Percentiles rank a stretch among this genome's conserved stretches.
These are phyloP conservation scores for Drosophila setosimentum DNA, from an alignment of 2,888 invertebrate species.

Conservation along the genomic window DNA sequence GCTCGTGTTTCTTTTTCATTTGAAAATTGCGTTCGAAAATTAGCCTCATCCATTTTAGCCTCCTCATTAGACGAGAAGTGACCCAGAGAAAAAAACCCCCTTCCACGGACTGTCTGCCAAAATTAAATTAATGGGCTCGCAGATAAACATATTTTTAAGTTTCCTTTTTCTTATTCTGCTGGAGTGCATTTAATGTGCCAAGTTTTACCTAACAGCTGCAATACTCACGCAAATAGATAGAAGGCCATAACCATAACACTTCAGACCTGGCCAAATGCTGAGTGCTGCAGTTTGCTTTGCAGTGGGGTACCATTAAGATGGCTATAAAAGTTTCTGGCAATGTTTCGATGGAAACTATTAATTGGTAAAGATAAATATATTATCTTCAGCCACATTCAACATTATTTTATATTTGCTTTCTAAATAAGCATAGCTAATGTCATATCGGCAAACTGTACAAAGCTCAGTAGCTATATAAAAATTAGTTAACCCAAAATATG, in stretches of 20 bases:
- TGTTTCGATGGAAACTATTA: neutral
- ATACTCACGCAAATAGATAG: neutral
- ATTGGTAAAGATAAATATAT: neutral
- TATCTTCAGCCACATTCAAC: neutral
- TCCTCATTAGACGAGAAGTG: slow-evolving; percentile 59
- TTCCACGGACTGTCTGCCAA: slow-evolving; percentile 44
- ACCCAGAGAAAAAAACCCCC: neutral
- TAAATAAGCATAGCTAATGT: neutral
- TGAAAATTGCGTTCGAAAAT: slow-evolving; percentile 53
- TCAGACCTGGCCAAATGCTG: slow-evolving; percentile 35
- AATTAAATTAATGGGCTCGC: slow-evolving; percentile 66
- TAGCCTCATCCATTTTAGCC: slow-evolving; percentile 68
- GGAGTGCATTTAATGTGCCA: slow-evolving; percentile 66
- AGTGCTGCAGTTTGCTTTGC: slow-evolving; percentile 5
- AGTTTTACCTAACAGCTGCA: slow-evolving; percentile 48
- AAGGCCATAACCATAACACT: slow-evolving; percentile 49
- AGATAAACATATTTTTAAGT: slow-evolving; percentile 63
- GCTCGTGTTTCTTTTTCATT: slow-evolving; percentile 20
- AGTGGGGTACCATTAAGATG: slow-evolving; percentile 21
- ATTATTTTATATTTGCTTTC: neutral
- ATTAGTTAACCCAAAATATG: neutral
- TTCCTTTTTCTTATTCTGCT: slow-evolving; percentile 26
- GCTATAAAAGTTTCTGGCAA: slow-evolving; percentile 19
- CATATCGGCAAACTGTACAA: neutral
- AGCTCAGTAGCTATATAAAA: neutral